These are phyloP conservation scores for Erebia epiphron DNA, from an alignment of 2,888 invertebrate species.

Conservation along the genomic window DNA sequence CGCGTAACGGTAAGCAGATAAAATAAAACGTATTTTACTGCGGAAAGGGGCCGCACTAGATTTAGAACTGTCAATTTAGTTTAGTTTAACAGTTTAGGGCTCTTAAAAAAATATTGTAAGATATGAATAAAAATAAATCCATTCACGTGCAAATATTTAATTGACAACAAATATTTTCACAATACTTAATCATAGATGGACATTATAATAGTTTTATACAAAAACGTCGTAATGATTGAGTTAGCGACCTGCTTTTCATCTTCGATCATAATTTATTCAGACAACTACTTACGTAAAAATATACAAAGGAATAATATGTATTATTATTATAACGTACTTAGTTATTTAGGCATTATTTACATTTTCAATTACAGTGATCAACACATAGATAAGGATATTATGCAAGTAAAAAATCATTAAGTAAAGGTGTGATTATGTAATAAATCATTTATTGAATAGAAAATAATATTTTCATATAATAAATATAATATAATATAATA, in stretches of 20 bases:
- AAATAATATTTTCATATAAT: too few relatives aligned
- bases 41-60: too few relatives aligned
- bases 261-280: background rate
- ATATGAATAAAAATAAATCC: constrained; percentile 8
- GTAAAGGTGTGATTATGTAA: background rate
- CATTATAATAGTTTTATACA: constrained; percentile 39
- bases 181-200: constrained; percentile 60
- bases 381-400: background rate
- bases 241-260: background rate
- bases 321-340: too few relatives aligned
- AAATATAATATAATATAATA: too few relatives aligned
- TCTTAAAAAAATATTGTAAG: background rate
- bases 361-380: background rate
- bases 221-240: background rate
- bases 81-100: too few relatives aligned
- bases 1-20: too few relatives aligned
- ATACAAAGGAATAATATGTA: background rate
- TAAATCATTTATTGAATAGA: background rate
- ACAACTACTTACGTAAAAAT: background rate
- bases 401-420: background rate
- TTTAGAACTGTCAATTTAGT: too few relatives aligned
- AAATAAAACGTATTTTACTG: too few relatives aligned
- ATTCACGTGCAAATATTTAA: constrained; percentile 63
- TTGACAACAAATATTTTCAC: constrained; percentile 73
- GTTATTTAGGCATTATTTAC: constrained; percentile 1